Base-by-base conservation (phyloP, 1,140 invertebrate species). In the Drosophila sucinea region DNA sequence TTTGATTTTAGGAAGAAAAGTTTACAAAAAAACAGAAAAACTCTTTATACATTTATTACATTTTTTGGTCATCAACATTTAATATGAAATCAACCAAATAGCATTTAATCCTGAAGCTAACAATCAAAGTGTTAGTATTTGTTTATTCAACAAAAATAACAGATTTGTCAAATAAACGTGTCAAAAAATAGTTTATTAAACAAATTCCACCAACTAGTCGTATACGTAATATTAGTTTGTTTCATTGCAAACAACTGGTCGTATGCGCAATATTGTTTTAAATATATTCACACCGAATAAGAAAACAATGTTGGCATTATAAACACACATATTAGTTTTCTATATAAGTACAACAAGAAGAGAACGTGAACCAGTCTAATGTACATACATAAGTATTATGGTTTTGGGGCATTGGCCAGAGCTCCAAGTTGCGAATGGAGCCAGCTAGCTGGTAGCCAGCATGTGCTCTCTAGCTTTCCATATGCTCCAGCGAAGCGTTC, bases 401-500 rank as follows among this genome's bases (percentile, higher is more conserved):
- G 51, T 41, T 41, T 60, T 40, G 74, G 72, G 71, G 55, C 70
- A 74, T 74, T 67, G 70, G 73, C 35, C 56, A 74, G 71, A 63
- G 60, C 72, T 76, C 61, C 51, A 60, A 74, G 70, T 60, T 54
- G 38, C 55, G 25, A 51, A 27, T 27, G 44, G 44, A 27, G 40
- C 11, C 41, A 65, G 67, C 65, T 17, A 17, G 17, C 17, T 17
- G n/a, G n/a, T n/a, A 17, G 17, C 17, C 41, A 65, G 67, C 65
- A 54, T 64, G 41, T 64, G 77, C 75, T 65, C 44, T n/a, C 25
- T 25, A 51, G 44, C 44, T 51, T 51, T 51, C 71, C 82, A 86
- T 86, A 86, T 86, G 82, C 78, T 83, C 23, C 67, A 69, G 83
- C 80, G 73, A 73, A 81, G 73, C 79, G 74, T 82, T 82, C 79